Evolutionary conservation across 2,113 vertebrate genomes (phyloP), one percentile per base, ranked within the genome.

Genomic region (Lophotis ruficrista): DNA sequence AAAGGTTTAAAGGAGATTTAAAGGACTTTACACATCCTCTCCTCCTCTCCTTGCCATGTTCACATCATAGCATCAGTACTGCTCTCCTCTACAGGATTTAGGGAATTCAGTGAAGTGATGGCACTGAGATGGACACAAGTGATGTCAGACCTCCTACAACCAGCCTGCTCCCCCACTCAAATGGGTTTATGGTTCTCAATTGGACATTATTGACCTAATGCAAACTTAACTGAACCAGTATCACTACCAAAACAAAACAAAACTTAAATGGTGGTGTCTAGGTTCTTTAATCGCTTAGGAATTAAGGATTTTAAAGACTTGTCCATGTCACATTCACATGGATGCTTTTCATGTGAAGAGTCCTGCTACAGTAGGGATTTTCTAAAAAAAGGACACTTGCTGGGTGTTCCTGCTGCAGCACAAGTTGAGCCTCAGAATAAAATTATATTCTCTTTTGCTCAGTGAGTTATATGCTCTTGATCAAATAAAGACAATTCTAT

Each of bases 251-350:
- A 84, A 12, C 18, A 54, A 72, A 72, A 17, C 15, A 60, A n/a
- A 50, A 23, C 7, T 54, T 54, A 15, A 18, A 37, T 28, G 14
- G 12, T 33, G 13, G 30, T 31, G 7, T 10, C 31, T 41, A 54
- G 37, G 4, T 72, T 60, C 28, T 58, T 77, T 41, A 83, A 30
- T 45, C 28, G 45, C 24, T 30, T 35, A 27, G 4, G 24, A 71
- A 58, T 30, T 51, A 38, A 30, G 79, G 30, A 37, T 54, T 66
- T 72, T 89, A 65, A 48, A 84, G 28, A 8, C 18, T n/a, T 38
- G 12, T 16, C 30, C 38, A 28, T 0, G 0, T n/a, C 21, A 45
- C 31, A 27, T 22, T 31, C 54, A 30, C 23, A 13, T 2, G 4
- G 33, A 65, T 2, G 1, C 14, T 51, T 68, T 83, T 72, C 48